Percentiles rank a stretch among this genome's conserved stretches.
These are phyloP conservation scores for Microcebus tavaratra DNA, from an alignment of 2,113 vertebrate genomes.

Conservation along the genomic window DNA sequence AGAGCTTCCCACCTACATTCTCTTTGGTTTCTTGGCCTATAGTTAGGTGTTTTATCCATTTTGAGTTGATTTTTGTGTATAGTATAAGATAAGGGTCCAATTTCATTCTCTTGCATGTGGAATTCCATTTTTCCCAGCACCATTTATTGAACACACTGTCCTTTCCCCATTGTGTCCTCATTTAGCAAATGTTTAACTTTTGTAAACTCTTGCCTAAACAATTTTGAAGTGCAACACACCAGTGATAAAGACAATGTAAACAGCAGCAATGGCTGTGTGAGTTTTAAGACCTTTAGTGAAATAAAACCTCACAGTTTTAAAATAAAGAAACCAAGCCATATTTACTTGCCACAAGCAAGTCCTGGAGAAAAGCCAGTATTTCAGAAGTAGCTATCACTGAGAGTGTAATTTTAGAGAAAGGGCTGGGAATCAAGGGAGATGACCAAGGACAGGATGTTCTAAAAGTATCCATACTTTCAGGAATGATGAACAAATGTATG, in stretches of 20 bases:
- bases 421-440: background rate
- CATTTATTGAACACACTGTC: background rate
- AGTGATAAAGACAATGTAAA: background rate
- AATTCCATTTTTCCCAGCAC: background rate
- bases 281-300: background rate
- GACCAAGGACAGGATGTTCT: constrained; percentile 32
- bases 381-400: background rate
- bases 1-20: background rate
- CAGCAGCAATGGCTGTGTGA: background rate
- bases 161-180: background rate
- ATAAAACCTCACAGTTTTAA: constrained; percentile 29
- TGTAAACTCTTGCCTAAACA: background rate
- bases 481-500: background rate
- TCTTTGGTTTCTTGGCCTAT: background rate
- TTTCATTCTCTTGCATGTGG: background rate
- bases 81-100: background rate
- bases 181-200: background rate
- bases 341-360: constrained; percentile 7
- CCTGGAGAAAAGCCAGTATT: constrained; percentile 55
- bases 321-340: constrained; percentile 30
- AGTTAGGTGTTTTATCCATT: background rate
- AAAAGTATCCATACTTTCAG: constrained; percentile 14
- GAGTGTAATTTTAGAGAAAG: constrained; percentile 10
- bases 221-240: background rate
- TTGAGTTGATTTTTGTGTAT: background rate